A percentile compares a stretch with the other conserved stretches of the same genome.
These are phyloP conservation scores for Augochlora pura DNA, from an alignment of 1,140 invertebrate species.

Conservation along the genomic window DNA sequence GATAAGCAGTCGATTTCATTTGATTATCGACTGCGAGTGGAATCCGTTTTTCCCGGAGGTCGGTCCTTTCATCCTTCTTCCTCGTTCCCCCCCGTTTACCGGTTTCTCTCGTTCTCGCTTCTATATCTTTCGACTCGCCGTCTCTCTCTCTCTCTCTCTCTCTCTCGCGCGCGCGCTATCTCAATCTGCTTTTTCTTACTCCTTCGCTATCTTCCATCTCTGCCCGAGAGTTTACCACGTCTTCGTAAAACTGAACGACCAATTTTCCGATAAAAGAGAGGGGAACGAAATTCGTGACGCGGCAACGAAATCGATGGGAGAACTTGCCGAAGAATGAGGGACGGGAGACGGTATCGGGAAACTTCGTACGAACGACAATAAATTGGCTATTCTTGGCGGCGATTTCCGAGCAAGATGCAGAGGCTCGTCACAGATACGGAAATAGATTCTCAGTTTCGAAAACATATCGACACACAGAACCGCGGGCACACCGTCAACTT, in stretches of 20 bases:
- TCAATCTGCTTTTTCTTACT: no score
- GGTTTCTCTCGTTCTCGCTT: no score
- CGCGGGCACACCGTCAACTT: background rate
- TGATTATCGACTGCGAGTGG: background rate
- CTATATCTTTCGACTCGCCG: no score
- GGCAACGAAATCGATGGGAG: background rate
- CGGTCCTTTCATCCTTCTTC: background rate
- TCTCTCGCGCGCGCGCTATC: no score
- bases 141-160: no score
- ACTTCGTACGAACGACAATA: background rate
- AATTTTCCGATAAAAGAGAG: no score
- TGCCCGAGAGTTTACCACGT: background rate
- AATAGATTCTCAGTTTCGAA: conserved; percentile 9
- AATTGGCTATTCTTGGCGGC: conserved; percentile 17
- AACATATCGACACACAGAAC: background rate
- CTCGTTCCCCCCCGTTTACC: background rate
- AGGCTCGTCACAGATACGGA: background rate
- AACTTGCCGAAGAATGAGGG: background rate
- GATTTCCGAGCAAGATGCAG: conserved; percentile 5
- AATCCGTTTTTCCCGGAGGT: conserved; percentile 4
- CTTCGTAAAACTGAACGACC: background rate
- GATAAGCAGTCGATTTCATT: conserved; percentile 28
- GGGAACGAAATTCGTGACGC: background rate
- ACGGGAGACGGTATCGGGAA: background rate
- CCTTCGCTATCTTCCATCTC: no score